Conservation (phyloP, 2,113 vertebrate species). For the Charina bottae region DNA sequence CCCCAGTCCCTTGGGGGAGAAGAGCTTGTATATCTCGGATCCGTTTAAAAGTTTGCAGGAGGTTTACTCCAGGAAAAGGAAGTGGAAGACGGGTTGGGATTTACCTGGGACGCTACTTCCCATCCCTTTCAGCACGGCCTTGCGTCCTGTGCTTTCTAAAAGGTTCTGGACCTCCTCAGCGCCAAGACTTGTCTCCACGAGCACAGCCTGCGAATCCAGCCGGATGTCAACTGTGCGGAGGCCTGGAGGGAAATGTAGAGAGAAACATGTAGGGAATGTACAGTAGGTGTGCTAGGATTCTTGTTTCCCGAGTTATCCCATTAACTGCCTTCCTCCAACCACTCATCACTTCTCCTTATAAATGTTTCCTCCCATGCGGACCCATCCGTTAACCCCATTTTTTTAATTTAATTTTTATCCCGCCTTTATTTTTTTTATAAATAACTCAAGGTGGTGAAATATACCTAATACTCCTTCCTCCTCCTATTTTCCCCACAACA, state of each 20-base stretch:
- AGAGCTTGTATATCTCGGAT: not conserved
- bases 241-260: conserved; percentile 62
- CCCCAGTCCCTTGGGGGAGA: too few species aligned
- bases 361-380: too few species aligned
- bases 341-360: too few species aligned
- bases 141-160: conserved; percentile 82
- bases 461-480: too few species aligned
- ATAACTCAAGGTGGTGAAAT: too few species aligned
- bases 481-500: too few species aligned
- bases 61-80: not conserved
- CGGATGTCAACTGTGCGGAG: conserved; percentile 76
- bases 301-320: too few species aligned
- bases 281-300: not conserved
- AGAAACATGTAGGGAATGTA: not conserved
- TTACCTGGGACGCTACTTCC: conserved; percentile 74
- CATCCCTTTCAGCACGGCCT: conserved; percentile 86
- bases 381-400: too few species aligned
- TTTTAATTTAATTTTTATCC: too few species aligned
- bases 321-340: too few species aligned
- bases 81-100: not conserved
- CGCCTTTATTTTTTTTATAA: too few species aligned
- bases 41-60: not conserved
- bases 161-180: conserved; percentile 79
- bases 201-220: conserved; percentile 78
- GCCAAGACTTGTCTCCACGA: conserved; percentile 81